Conservation (phyloP, 2,113 vertebrate species). For the Bubo blakistoni region DNA sequence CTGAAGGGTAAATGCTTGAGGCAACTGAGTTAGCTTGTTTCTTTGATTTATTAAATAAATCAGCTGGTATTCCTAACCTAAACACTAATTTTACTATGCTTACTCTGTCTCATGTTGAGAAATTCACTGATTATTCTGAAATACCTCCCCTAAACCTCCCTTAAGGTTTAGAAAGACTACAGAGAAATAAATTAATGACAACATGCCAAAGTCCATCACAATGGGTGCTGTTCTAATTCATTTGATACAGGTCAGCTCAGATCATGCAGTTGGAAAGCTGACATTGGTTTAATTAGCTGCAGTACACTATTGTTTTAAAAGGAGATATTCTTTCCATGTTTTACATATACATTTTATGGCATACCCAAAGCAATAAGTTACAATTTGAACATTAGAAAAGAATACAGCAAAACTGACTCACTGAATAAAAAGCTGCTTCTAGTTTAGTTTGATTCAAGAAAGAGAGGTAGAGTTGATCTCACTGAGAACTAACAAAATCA, state of each 20-base stretch:
- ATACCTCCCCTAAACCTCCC: constrained; percentile 4
- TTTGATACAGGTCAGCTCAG: constrained; percentile 17
- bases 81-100: constrained; percentile 10
- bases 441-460: neutral
- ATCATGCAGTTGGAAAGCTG: constrained; percentile 7
- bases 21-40: constrained; percentile 7
- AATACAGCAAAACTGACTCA: neutral
- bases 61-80: constrained; percentile 10
- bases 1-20: constrained; percentile 18
- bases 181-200: constrained; percentile 40
- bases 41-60: constrained; percentile 60
- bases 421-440: neutral
- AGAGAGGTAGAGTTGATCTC: neutral
- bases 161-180: neutral
- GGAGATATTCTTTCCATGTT: neutral
- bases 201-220: constrained; percentile 8
- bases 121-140: constrained; percentile 25
- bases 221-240: neutral
- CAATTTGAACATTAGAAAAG: neutral
- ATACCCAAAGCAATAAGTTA: neutral
- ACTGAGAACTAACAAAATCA: neutral
- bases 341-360: neutral
- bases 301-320: neutral
- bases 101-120: neutral
- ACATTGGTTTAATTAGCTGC: constrained; percentile 41